Evolutionary conservation across 2,113 vertebrate species (phyloP).

Genomic region (Aphyosemion australe): DNA sequence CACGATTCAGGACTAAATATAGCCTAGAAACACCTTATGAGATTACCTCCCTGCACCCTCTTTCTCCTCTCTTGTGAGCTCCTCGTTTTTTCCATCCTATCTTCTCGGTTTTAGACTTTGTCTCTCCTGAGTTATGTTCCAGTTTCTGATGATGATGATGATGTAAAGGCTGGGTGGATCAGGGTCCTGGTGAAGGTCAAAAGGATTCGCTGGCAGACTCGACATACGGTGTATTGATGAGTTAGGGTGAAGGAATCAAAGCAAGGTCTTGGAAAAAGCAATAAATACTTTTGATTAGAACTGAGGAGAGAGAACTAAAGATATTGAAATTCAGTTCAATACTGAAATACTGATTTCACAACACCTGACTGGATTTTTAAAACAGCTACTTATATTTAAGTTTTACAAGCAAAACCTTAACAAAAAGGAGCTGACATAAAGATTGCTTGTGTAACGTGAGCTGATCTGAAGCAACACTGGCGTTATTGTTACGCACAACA

Average conservation of each 20-base stretch:
- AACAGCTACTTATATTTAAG: background rate
- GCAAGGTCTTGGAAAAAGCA: background rate
- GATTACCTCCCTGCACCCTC: slow-evolving; percentile 51
- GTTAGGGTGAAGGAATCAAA: background rate
- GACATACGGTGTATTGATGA: background rate
- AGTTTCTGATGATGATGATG: slow-evolving; percentile 10
- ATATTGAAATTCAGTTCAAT: background rate
- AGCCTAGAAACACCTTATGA: slow-evolving; percentile 52
- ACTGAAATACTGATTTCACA: background rate
- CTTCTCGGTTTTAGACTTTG: slow-evolving; percentile 19
- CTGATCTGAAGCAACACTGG: background rate
- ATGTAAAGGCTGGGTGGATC: slow-evolving; percentile 16
- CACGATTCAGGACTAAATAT: slow-evolving; percentile 62
- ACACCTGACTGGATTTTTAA: background rate
- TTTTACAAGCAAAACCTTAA: background rate
- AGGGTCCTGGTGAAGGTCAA: slow-evolving; percentile 22
- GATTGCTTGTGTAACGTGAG: background rate
- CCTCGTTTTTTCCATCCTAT: slow-evolving; percentile 11
- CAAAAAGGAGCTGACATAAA: background rate
- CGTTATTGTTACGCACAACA: background rate
- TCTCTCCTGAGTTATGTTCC: slow-evolving; percentile 40
- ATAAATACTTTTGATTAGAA: too few species aligned
- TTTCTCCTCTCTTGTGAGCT: slow-evolving; percentile 14
- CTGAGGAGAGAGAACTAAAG: background rate
- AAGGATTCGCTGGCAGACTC: slow-evolving; percentile 4